Conservation (phyloP, 2,888 invertebrate species). For the Marronus borbonicus region DNA sequence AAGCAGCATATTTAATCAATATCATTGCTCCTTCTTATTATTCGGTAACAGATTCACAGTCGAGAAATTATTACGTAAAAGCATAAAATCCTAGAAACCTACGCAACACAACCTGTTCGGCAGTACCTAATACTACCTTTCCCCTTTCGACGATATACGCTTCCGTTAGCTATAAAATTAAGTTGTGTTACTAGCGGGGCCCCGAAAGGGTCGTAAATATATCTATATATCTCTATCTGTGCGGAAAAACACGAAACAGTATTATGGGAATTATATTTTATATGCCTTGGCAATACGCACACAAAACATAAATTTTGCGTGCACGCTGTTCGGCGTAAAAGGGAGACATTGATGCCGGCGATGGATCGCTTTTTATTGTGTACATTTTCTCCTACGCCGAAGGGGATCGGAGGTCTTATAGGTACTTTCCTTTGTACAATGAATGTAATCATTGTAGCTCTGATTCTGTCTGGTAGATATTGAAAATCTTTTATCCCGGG, state of each 20-base stretch:
- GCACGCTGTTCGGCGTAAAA: background rate
- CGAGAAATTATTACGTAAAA: too few species aligned
- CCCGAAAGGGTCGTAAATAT: slow-evolving; percentile 18
- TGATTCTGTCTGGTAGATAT: too few species aligned
- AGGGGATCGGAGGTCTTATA: too few species aligned
- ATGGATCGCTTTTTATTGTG: slow-evolving; percentile 19
- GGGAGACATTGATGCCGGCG: slow-evolving; percentile 11
- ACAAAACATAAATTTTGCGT: slow-evolving; percentile 29
- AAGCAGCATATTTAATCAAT: too few species aligned
- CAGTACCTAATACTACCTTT: background rate
- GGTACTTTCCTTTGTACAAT: too few species aligned
- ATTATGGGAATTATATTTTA: slow-evolving; percentile 46
- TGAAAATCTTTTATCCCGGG: too few species aligned
- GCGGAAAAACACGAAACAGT: background rate
- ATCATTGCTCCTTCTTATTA: too few species aligned
- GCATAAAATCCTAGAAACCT: too few species aligned
- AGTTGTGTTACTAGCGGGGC: slow-evolving; percentile 6
- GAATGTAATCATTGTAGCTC: too few species aligned
- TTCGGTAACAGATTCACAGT: too few species aligned
- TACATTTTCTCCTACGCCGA: too few species aligned
- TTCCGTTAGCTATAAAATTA: slow-evolving; percentile 21
- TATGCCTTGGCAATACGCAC: slow-evolving; percentile 27
- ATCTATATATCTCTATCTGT: slow-evolving; percentile 20
- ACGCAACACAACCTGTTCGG: too few species aligned
- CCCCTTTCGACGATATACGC: background rate